These are phyloP conservation scores for Orussus abietinus DNA, from an alignment of 1,140 invertebrate genomes.

Conservation along the genomic window DNA sequence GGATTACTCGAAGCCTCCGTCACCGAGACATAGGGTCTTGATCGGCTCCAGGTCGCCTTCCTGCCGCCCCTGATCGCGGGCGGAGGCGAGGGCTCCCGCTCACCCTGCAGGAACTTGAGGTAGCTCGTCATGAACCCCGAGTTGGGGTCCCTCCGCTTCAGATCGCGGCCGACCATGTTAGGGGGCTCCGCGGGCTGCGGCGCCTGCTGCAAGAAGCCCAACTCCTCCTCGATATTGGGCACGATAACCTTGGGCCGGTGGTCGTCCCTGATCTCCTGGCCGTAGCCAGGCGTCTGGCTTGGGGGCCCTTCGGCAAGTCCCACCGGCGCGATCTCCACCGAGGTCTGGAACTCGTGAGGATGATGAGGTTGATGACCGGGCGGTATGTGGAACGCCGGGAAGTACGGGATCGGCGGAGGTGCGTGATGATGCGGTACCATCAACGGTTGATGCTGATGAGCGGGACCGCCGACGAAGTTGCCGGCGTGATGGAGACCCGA, in stretches of 20 bases:
- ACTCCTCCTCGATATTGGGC: constrained; percentile 80
- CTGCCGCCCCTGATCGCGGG: constrained; percentile 62
- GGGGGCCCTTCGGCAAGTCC: constrained; percentile 34
- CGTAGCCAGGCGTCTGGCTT: constrained; percentile 25
- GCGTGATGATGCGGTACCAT: constrained; percentile 62
- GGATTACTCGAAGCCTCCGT: constrained; percentile 28
- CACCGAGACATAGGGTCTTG: constrained; percentile 44
- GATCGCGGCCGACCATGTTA: constrained; percentile 28
- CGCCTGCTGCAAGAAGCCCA: constrained; percentile 63
- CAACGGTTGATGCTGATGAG: constrained; percentile 62
- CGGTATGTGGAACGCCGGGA: constrained; percentile 64
- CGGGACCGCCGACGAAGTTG: constrained; percentile 50
- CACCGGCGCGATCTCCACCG: constrained; percentile 63
- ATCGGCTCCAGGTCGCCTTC: constrained; percentile 63
- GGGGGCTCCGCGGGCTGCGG: constrained; percentile 20
- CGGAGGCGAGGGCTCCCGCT: constrained; percentile 73
- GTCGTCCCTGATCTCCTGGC: constrained; percentile 53
- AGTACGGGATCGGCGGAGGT: constrained; percentile 60
- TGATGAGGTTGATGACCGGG: constrained; percentile 42
- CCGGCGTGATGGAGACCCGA: constrained; percentile 53
- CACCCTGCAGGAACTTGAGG: constrained; percentile 78
- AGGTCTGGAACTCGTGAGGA: constrained; percentile 63
- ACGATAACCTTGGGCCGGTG: constrained; percentile 78
- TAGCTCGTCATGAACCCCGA: constrained; percentile 81
- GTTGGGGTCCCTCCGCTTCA: constrained; percentile 61